Evolutionary conservation across 2,113 vertebrate genomes (phyloP).

Genomic region (Lepus timidus): DNA sequence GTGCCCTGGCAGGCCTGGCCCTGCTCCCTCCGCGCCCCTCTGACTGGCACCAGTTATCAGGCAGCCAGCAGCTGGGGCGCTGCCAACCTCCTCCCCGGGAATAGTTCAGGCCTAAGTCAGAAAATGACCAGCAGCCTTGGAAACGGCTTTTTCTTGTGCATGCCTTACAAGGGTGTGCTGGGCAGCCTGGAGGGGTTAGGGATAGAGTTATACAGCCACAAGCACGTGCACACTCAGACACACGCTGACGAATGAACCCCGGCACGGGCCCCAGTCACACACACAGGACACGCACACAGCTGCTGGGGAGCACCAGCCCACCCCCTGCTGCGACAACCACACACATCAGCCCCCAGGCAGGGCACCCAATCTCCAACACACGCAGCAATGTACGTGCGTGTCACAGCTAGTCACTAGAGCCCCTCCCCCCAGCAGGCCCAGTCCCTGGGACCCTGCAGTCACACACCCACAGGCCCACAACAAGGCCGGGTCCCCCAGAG

Average conservation of each 20-base stretch:
- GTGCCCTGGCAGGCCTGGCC: slow-evolving; percentile 33
- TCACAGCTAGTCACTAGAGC: not conserved
- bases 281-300: not conserved
- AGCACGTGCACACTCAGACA: not conserved
- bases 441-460: not conserved
- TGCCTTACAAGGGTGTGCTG: slow-evolving; percentile 86
- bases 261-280: not conserved
- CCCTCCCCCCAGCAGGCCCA: not conserved
- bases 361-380: not conserved
- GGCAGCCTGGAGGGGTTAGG: slow-evolving; percentile 59
- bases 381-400: not conserved
- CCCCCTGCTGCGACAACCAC: not conserved
- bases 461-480: not conserved
- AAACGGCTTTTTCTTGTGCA: slow-evolving; percentile 66
- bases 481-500: not conserved
- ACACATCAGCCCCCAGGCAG: not conserved
- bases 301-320: not conserved
- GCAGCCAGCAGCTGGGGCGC: slow-evolving; percentile 75
- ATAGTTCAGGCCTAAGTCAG: slow-evolving; percentile 83
- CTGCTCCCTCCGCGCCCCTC: slow-evolving; percentile 62
- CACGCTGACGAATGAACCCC: not conserved
- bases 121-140: slow-evolving; percentile 66
- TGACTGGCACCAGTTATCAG: slow-evolving; percentile 73
- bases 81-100: slow-evolving; percentile 81
- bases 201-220: slow-evolving; percentile 72